A percentile compares a stretch with the other conserved stretches of the same genome.
These are phyloP conservation scores for Pygmarrhopalites habei DNA, from an alignment of 1,140 invertebrate species.

Conservation along the genomic window DNA sequence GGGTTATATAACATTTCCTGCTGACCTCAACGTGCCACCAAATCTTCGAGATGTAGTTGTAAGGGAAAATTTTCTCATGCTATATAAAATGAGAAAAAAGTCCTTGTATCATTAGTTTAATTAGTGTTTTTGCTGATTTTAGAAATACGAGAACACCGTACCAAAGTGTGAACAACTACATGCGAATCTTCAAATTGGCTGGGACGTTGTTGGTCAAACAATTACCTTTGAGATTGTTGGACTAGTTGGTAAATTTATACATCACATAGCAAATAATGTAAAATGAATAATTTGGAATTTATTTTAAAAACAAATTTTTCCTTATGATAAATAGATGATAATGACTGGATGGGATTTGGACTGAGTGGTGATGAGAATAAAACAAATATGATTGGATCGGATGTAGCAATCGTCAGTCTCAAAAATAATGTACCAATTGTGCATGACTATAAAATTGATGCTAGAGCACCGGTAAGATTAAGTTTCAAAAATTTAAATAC, in stretches of 20 bases:
- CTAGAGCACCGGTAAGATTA: conserved; percentile 50
- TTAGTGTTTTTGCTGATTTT: conserved; percentile 16
- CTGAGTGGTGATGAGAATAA: conserved; percentile 63
- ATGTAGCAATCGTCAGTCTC: conserved; percentile 70
- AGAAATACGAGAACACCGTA: conserved; percentile 49
- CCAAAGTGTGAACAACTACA: conserved; percentile 75
- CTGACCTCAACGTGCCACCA: conserved; percentile 76
- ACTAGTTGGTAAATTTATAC: conserved; percentile 60
- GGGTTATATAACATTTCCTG: conserved; percentile 69
- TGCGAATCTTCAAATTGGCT: conserved; percentile 70
- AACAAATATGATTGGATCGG: conserved; percentile 75
- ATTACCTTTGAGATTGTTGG: conserved; percentile 79
- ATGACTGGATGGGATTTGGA: conserved; percentile 82
- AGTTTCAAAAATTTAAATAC: too few species aligned
- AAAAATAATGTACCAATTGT: conserved; percentile 24
- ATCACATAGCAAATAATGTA: too few species aligned
- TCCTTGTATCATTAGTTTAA: neutral
- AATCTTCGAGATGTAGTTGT: conserved; percentile 54
- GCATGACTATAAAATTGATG: conserved; percentile 70
- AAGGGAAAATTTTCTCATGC: too few species aligned
- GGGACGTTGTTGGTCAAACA: conserved; percentile 83
- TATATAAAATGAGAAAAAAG: too few species aligned
- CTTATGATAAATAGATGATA: conserved; percentile 47
- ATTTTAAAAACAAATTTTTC: too few species aligned
- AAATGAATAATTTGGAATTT: too few species aligned